Evolutionary conservation across 1,140 invertebrate genomes (phyloP).

Genomic region (Acyrthosiphon pisum): DNA sequence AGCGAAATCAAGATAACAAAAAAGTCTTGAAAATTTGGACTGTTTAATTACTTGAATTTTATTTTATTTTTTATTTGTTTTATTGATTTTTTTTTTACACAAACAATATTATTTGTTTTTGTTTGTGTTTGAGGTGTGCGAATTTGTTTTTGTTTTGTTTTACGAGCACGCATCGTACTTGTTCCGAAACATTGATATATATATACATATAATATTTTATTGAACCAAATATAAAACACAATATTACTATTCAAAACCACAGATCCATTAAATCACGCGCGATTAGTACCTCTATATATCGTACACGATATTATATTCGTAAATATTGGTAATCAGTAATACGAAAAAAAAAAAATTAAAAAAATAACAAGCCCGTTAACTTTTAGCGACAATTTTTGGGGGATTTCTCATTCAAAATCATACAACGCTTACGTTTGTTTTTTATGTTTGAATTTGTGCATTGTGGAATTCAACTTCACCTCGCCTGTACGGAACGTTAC

Average conservation of each 20-base stretch:
- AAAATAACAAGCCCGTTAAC: not conserved
- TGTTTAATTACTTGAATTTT: constrained; percentile 4
- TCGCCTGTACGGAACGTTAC: constrained; percentile 57
- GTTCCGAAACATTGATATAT: constrained; percentile 16
- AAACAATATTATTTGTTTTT: constrained; percentile 31
- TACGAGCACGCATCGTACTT: constrained; percentile 49
- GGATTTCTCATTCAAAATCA: constrained; percentile 23
- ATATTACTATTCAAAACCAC: not conserved
- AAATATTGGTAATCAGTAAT: not conserved
- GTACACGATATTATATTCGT: not conserved
- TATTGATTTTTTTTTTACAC: constrained; percentile 26
- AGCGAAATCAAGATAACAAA: constrained; percentile 62
- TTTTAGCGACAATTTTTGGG: not conserved
- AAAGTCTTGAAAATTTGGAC: constrained; percentile 20
- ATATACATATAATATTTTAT: not conserved
- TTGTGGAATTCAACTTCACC: constrained; percentile 59
- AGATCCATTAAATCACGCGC: not conserved
- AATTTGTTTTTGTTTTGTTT: constrained; percentile 48
- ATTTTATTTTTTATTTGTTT: constrained; percentile 24
- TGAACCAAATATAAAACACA: not conserved
- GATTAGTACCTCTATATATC: not conserved
- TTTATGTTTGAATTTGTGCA: constrained; percentile 56
- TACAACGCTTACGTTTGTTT: constrained; percentile 59
- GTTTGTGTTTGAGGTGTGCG: constrained; percentile 44
- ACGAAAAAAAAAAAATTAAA: not conserved